A percentile compares a stretch with the other conserved stretches of the same genome.
Evolutionary conservation across 2,797 vertebrate species (phyloP).

Genomic region (Setipinna tenuifilis): DNA sequence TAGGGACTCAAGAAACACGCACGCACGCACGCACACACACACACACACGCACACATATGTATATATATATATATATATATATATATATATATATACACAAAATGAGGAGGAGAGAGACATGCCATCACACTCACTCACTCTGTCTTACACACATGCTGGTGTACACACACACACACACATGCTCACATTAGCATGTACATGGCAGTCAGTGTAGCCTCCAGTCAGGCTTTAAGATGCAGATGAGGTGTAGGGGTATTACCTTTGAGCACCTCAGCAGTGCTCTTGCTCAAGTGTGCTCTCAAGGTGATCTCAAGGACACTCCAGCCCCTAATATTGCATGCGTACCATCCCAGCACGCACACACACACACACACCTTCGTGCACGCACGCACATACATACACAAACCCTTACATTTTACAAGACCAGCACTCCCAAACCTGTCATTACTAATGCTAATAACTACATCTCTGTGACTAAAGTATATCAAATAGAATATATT

Average conservation of each 20-base stretch:
- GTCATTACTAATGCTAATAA: not conserved
- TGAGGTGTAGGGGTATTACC: slow-evolving; percentile 1
- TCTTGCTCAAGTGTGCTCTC: not conserved
- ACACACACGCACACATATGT: too few relatives aligned
- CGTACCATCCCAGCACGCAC: not conserved
- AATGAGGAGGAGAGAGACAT: too few relatives aligned
- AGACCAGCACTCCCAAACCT: not conserved
- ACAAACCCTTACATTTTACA: not conserved
- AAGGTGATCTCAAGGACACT: not conserved
- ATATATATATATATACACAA: too few relatives aligned
- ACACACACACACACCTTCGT: slow-evolving; percentile 3
- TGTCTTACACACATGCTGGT: too few relatives aligned
- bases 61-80: too few relatives aligned
- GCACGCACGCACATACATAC: not conserved
- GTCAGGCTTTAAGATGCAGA: slow-evolving; percentile 18
- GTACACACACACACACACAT: too few relatives aligned
- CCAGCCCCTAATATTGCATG: not conserved
- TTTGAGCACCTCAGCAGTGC: slow-evolving; percentile 10
- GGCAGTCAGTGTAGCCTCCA: not conserved
- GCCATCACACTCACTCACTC: too few relatives aligned
- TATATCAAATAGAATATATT: too few relatives aligned
- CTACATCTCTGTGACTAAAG: too few relatives aligned
- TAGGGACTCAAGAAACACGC: not conserved
- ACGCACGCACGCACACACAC: not conserved
- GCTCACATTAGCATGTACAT: not conserved